Percentiles rank a stretch among this genome's conserved stretches.
Evolutionary conservation across 1,140 invertebrate genomes (phyloP).

Genomic region (Temnothorax nylanderi): DNA sequence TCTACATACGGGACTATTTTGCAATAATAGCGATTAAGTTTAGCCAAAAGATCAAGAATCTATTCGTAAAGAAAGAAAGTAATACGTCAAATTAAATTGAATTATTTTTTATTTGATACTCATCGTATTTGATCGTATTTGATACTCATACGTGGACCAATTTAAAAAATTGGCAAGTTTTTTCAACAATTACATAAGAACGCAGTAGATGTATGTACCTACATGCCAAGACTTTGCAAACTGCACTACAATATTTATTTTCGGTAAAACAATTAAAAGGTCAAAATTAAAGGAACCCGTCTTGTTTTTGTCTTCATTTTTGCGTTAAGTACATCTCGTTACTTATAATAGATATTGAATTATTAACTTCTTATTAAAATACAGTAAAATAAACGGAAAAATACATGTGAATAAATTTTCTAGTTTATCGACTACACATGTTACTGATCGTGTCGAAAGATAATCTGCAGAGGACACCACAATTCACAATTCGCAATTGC

Average conservation of each 20-base stretch:
- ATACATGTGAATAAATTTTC: neutral
- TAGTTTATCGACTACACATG: neutral
- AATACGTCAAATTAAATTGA: neutral
- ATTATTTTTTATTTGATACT: neutral
- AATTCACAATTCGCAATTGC: neutral
- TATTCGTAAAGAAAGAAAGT: neutral
- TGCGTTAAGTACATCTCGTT: neutral
- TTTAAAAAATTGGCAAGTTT: too few relatives aligned
- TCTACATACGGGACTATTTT: too few relatives aligned
- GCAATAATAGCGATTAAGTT: too few relatives aligned
- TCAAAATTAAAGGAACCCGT: neutral
- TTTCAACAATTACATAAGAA: neutral
- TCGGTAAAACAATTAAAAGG: neutral
- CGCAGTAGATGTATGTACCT: neutral
- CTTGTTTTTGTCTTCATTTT: neutral
- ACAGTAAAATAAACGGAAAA: neutral
- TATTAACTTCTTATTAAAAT: neutral
- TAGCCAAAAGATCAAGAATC: too few relatives aligned
- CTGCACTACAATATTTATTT: neutral
- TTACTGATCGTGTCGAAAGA: neutral
- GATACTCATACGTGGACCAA: neutral
- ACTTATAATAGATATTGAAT: conserved; percentile 1
- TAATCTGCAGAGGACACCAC: neutral
- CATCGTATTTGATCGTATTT: neutral
- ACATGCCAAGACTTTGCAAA: neutral